Evolutionary conservation across 2,113 vertebrate genomes (phyloP).

Genomic region (Esox niger): DNA sequence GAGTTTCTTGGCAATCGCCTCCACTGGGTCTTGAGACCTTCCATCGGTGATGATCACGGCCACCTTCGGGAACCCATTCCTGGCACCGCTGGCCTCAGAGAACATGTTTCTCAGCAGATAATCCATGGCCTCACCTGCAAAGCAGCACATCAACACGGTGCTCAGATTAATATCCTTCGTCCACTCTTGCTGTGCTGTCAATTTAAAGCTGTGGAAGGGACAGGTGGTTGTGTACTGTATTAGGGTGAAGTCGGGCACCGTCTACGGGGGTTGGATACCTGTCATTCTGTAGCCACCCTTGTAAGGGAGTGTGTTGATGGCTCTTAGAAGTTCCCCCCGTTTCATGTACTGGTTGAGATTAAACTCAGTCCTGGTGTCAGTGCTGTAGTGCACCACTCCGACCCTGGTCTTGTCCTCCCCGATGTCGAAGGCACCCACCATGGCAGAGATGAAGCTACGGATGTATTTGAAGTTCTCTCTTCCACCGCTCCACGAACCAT

Average conservation of each 20-base stretch:
- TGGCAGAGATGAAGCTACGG: constrained; percentile 80
- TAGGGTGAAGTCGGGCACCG: no score
- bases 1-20: constrained; percentile 81
- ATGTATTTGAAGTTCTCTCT: constrained; percentile 86
- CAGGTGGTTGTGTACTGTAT: no score
- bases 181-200: no score
- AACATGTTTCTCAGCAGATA: constrained; percentile 82
- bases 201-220: no score
- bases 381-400: constrained; percentile 89
- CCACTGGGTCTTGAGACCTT: constrained; percentile 86
- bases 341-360: constrained; percentile 79
- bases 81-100: constrained; percentile 81
- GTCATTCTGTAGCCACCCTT: constrained; percentile 90
- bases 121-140: constrained; percentile 84
- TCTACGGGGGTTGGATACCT: constrained; percentile 59
- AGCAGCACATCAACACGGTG: constrained; percentile 1
- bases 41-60: constrained; percentile 90
- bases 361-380: constrained; percentile 85
- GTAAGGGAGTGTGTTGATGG: constrained; percentile 84
- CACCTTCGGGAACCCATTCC: constrained; percentile 87
- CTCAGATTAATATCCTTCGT: no score
- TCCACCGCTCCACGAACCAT: constrained; percentile 89
- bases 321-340: constrained; percentile 78
- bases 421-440: constrained; percentile 88
- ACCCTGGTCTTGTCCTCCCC: constrained; percentile 86